Evolutionary conservation across 2,797 vertebrate genomes (phyloP), one percentile per base, ranked within the genome.

Genomic region (Rhadinocentrus ornatus): DNA sequence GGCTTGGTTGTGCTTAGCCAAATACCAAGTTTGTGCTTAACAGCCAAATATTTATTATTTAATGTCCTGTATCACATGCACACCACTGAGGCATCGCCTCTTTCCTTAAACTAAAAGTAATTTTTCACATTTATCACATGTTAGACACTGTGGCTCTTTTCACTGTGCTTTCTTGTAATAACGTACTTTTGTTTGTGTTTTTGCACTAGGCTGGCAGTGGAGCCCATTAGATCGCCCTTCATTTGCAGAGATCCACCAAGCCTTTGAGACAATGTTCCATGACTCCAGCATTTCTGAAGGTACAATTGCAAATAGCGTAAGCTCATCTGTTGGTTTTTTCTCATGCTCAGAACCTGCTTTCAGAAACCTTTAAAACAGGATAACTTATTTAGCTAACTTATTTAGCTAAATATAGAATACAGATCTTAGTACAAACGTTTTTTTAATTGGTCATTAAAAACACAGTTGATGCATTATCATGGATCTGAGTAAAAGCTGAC

Each of bases 221-320:
- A 98, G 95, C 85, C 97, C 97, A 26, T 81, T 97, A 46, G 98
- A 99, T 69, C 92, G 98, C 50, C 98, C 98, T 13, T 97, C 97
- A 0, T 99, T 99, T 93, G 96, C 97, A 72, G 97, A 99, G 91
- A 98, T 95, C 63, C 98, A 99, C 82, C 98, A 99, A 91, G 98
- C 98, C 61, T 99, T 99, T 84, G 98, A 99, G 93, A 99, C 98
- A 0, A 99, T 99, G 98, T 99, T 99, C 86, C 98, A 99, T 0
- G 97, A 99, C 87, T 99, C 98, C 0, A 99, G 97, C 91, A 99
- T 99, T 86, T 98, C 97, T 60, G 98, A 99, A 96, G 98, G 98
- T 98, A 92, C 3, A 9, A 32, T 15, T 53, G 35, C 24, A n/a
- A 56, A 15, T 29, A 34, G 55, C n/a, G 55, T 54, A 13, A 29